phyloP scores from a whole-genome alignment of 2,797 vertebrate species.

The Cossypha heuglini region DNA sequence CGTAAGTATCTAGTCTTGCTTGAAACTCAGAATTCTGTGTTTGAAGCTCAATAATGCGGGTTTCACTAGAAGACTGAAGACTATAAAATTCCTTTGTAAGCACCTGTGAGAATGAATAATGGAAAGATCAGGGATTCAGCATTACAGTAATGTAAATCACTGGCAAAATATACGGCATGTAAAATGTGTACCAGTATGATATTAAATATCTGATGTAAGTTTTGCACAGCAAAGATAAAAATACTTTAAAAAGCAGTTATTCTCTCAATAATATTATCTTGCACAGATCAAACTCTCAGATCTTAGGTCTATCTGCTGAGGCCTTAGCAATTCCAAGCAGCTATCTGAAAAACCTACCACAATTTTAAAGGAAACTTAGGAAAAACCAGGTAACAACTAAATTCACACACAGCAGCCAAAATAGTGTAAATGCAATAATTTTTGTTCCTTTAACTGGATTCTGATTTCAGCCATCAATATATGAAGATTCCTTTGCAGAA shows the following conservation, averaged over 20 bases:
- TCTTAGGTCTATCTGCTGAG: background rate
- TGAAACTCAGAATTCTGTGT: conserved; percentile 88
- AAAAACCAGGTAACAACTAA: background rate
- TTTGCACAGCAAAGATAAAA: background rate
- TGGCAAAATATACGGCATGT: background rate
- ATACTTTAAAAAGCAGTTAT: background rate
- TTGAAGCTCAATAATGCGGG: conserved; percentile 85
- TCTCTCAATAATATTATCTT: background rate
- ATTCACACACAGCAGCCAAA: background rate
- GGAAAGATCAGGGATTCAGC: background rate
- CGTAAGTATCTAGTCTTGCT: conserved; percentile 87
- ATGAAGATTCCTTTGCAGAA: background rate
- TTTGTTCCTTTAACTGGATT: background rate
- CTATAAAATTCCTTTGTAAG: conserved; percentile 96
- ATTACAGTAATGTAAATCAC: background rate
- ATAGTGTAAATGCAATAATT: background rate
- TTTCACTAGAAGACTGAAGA: conserved; percentile 91
- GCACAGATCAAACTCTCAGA: background rate
- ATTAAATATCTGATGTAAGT: background rate
- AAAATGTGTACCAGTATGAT: background rate
- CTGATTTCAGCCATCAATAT: background rate
- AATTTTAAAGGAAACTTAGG: background rate
- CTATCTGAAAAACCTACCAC: background rate
- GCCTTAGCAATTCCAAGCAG: background rate
- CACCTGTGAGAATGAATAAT: conserved; percentile 78